Conservation (phyloP, 2,113 vertebrate species). For the Cinclus mexicanus region DNA sequence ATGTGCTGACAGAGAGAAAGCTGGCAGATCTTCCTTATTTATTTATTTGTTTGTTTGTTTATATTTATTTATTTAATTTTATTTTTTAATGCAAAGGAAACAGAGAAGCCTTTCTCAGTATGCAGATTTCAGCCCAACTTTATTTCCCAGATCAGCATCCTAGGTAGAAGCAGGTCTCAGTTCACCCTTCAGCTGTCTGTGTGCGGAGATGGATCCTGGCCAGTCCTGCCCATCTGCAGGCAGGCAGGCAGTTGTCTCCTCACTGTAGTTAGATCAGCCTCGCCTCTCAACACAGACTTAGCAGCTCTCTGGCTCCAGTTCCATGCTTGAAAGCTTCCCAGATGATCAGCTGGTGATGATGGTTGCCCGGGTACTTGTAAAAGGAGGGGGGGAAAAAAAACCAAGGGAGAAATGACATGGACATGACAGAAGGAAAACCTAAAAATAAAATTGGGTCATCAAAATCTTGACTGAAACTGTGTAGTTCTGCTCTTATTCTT, state of each 20-base stretch:
- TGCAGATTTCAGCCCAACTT: background rate
- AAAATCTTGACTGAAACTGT: background rate
- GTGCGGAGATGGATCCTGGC: background rate
- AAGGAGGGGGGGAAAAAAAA: background rate
- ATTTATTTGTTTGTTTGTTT: too few relatives aligned
- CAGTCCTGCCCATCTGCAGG: background rate
- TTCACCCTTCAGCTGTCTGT: background rate
- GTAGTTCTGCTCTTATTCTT: background rate
- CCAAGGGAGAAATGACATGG: background rate
- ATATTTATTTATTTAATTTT: too few relatives aligned
- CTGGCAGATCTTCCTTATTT: background rate
- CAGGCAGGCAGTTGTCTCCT: background rate
- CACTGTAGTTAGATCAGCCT: background rate
- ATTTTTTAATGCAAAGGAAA: background rate
- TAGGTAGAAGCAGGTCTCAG: background rate
- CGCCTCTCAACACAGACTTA: background rate
- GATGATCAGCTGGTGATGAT: background rate
- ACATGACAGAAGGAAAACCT: background rate
- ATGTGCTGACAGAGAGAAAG: background rate
- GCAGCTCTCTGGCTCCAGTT: background rate
- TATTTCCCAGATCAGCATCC: background rate
- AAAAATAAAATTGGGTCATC: background rate
- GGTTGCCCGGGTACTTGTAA: background rate
- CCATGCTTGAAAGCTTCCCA: background rate
- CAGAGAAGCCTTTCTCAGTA: background rate